Percentiles rank a stretch among this genome's conserved stretches.
phyloP scores from a whole-genome alignment of 1,140 invertebrate genomes.

The Orchesella cincta region DNA sequence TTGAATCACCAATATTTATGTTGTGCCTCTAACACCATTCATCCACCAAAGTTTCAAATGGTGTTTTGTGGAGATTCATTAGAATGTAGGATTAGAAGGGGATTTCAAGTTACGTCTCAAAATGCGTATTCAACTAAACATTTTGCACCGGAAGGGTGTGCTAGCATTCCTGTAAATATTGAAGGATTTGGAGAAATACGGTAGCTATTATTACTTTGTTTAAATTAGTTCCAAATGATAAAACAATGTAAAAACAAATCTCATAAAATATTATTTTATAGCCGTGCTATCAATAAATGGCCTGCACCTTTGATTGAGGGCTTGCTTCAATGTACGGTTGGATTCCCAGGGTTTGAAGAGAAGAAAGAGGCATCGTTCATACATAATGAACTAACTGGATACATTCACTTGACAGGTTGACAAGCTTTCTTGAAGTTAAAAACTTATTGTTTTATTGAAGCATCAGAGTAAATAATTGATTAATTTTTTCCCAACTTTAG shows the following conservation, averaged over 20 bases:
- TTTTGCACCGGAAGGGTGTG: conserved; percentile 37
- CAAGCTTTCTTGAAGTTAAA: background rate
- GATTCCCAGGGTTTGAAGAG: conserved; percentile 25
- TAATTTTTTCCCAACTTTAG: background rate
- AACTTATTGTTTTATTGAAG: background rate
- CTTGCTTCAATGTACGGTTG: conserved; percentile 32
- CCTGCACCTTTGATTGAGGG: conserved; percentile 33
- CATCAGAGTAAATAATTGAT: background rate
- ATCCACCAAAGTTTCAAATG: conserved; percentile 36
- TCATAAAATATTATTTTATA: conserved; percentile 1
- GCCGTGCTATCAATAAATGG: conserved; percentile 37
- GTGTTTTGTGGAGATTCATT: conserved; percentile 35
- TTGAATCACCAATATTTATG: conserved; percentile 40
- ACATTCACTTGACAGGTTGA: background rate
- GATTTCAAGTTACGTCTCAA: conserved; percentile 29
- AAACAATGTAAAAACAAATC: background rate
- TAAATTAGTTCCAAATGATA: background rate
- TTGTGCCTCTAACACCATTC: conserved; percentile 31
- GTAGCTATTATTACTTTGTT: conserved; percentile 22
- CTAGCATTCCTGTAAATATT: conserved; percentile 40
- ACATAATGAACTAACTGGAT: conserved; percentile 35
- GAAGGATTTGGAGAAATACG: conserved; percentile 35
- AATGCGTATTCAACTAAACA: conserved; percentile 41
- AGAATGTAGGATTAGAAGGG: conserved; percentile 35
- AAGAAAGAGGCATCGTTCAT: conserved; percentile 29